Base-by-base conservation (phyloP, 2,888 invertebrate species). In the Micoletzkya japonica region DNA sequence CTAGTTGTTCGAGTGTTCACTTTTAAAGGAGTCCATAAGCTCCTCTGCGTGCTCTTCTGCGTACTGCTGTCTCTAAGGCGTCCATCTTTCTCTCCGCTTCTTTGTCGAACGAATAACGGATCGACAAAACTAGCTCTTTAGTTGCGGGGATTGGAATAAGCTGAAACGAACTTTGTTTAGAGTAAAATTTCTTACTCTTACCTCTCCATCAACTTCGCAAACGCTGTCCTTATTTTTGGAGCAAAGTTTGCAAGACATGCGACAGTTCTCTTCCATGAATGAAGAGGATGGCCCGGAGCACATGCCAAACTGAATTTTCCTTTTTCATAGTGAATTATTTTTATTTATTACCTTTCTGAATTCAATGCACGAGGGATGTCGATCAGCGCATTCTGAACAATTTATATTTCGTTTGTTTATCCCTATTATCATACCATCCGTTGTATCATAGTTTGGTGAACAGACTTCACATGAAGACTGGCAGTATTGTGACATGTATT, bases 201-300 rank as follows among this genome's bases (percentile, higher is more conserved):
- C 79, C 74, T 77, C 75, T 76, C 77, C 77, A 24, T 75, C 61
- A 14, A 36, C 39, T 68, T 66, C 73, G 59, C 79, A 79, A 56
- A 76, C 75, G 14, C 72, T 68, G 20, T 70, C 70, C 58, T 75
- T 72, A 3, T 67, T 34, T 28, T 76, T 50, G 1, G 50, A 39
- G 70, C 84, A 84, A 34, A 83, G 73, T 61, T 76, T 76, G 68
- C 84, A 84, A n/a, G 73, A 71, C 24, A 73, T 58, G 20, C 84
- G 75, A 56, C 84, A 84, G 71, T 84, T 84, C 70, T 84, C 84
- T 28, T 77, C 73, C 82, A 84, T 81, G 73, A 83, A 84, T 39
- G 74, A 73, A 2, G 74, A 73, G 26, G 77, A 76, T 34, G 74
- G 74, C n/a, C 77, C 77, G 32, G 34, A 30, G 70, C 79, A 80